Base-by-base conservation (phyloP, 1,140 invertebrate species). In the Brachionus manjavacas region DNA sequence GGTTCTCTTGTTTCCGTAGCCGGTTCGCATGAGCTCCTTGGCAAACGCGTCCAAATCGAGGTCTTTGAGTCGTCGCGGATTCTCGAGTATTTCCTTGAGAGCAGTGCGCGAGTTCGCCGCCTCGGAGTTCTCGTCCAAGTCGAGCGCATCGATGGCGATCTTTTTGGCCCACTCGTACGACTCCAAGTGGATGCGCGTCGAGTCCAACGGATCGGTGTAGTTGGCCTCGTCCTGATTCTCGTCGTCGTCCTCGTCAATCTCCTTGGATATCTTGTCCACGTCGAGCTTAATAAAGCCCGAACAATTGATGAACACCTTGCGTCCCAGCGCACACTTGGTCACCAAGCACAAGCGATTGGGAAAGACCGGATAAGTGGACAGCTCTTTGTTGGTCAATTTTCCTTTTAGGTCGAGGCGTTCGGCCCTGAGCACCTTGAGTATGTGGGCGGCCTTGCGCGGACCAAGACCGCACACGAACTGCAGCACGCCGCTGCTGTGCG, bases 241-340 rank as follows among this genome's bases (percentile, higher is more conserved):
- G 31, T 84, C 43, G 1, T 68, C 31, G 9, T 31, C 39, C 39
- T 85, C 84, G 85, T 89, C 91, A 89, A 90, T 94, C 87, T 98
- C 96, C 12, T 95, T 95, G 0, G 72, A 76, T 20, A 98, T 89
- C 85, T 95, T 94, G 86, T 94, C 95, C 0, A 96, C 98, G 86
- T 99, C 97, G 85, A 99, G 98, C 91, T 96, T 98, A 25, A 99
- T 97, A 87, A 99, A 99, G 43, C 97, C 98, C 49, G 97, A 96
- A 91, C 96, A 99, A 88, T 99, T 99, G 85, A 99, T 96, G 86
- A 99, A 99, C 0, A 99, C 95, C 64, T 70, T 25, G 12, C 25
- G 25, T 31, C 74, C 84, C 1, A 84, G 23, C 9, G 35, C 20
- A 68, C 35, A 78, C 55, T 79, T 64, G 12, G 52, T 92, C 91